Conservation (phyloP, 2,113 vertebrate genomes). For the Tenrec ecaudatus region DNA sequence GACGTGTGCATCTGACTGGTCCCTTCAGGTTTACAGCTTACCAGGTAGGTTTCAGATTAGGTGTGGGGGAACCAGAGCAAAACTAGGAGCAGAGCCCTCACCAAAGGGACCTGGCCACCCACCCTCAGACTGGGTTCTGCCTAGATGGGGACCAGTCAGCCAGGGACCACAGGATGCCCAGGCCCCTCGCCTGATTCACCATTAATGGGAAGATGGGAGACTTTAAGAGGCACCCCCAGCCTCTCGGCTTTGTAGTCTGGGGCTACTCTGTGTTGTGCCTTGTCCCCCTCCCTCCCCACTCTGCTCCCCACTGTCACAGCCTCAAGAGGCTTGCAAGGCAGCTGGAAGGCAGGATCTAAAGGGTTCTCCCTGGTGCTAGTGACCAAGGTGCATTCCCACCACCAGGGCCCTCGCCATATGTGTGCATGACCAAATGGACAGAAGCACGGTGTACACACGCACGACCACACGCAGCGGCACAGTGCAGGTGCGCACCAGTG, state of each 20-base stretch:
- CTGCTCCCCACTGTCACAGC: neutral
- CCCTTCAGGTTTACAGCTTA: neutral
- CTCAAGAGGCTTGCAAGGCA: neutral
- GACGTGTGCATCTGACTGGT: neutral
- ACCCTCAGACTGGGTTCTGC: neutral
- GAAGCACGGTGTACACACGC: neutral
- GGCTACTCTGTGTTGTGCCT: neutral
- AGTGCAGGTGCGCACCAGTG: rapidly evolving
- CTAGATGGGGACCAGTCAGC: neutral
- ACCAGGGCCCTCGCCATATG: neutral
- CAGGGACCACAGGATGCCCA: neutral
- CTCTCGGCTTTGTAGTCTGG: neutral
- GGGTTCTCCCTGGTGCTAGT: neutral
- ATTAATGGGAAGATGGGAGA: neutral
- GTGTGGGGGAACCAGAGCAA: neutral
- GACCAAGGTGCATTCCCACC: neutral
- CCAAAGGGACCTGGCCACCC: neutral
- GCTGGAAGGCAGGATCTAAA: neutral
- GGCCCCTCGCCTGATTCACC: neutral
- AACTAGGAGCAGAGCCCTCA: neutral
- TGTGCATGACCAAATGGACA: neutral
- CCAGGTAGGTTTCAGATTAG: neutral
- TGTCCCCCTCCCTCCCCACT: neutral
- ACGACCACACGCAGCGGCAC: neutral
- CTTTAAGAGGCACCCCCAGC: neutral